Evolutionary conservation across 2,888 invertebrate genomes (phyloP), one percentile per base, ranked within the genome.

Genomic region (Glyphotaelius pellucidus): DNA sequence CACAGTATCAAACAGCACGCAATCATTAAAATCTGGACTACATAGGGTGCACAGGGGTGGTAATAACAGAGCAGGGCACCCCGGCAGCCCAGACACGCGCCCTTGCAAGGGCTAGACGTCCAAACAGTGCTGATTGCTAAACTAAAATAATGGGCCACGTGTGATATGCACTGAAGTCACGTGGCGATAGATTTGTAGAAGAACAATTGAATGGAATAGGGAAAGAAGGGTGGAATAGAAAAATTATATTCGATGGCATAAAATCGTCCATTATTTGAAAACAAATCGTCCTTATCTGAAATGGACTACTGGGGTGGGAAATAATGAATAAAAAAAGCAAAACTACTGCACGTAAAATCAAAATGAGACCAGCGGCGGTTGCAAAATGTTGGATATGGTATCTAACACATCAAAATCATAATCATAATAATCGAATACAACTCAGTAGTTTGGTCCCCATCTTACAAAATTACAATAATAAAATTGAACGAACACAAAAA

Each of bases 71-170:
- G 35, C 25, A 67, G 9, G 9, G 25, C 67, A 25, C 67, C 52
- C 67, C 7, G 25, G n/a, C 67, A 67, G 67, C 7, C 67, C 25
- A 7, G 67, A 25, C 67, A 67, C 67, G 25, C 67, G 67, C 25
- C n/a, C n/a, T n/a, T 25, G 25, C 9, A n/a, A 67, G 67, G 67
- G n/a, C 25, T 67, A 67, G 67, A n/a, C 2, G 67, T 67, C 35
- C 83, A 83, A 83, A 31, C 83, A 42, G n/a, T 15, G 42, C 30
- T 86, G 86, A 86, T 86, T 86, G 42, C 30, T 30, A 47, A 86
- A 42, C 86, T 86, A 86, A 86, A 86, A 86, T 86, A 86, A 86
- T 86, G 42, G 30, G 30, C 3, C 86, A 86, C 86, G 86, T 86
- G 86, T 35, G 30, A 42, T 47, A n/a, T 38, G 12, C 86, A 7